phyloP scores from a whole-genome alignment of 2,113 vertebrate genomes.

The Melanostigma gelatinosum region DNA sequence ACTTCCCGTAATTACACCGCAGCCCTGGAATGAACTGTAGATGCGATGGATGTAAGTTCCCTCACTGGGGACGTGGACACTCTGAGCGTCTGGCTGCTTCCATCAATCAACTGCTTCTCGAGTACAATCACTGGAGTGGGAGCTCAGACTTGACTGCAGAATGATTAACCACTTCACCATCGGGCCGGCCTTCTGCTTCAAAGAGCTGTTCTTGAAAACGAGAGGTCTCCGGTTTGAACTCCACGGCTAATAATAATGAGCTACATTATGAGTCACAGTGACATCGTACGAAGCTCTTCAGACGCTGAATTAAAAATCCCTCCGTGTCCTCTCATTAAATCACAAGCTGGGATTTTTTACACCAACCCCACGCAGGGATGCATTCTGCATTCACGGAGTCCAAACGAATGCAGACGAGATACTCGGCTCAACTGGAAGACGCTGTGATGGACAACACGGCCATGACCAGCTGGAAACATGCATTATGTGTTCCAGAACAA shows the following conservation, averaged over 20 bases:
- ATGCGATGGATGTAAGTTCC: constrained; percentile 8
- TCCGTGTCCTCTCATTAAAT: neutral
- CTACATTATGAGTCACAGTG: no score
- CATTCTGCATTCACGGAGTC: constrained; percentile 18
- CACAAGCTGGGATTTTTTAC: neutral
- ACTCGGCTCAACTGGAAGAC: constrained; percentile 10
- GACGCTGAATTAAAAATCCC: neutral
- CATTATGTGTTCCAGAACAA: constrained; percentile 20
- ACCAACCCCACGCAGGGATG: neutral
- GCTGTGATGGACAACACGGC: neutral
- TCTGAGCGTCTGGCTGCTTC: constrained; percentile 17
- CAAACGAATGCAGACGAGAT: constrained; percentile 25
- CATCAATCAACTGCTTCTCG: constrained; percentile 39
- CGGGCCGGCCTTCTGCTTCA: neutral
- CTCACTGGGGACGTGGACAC: constrained; percentile 2
- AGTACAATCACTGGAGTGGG: constrained; percentile 15
- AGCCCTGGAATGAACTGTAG: neutral
- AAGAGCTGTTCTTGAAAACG: neutral
- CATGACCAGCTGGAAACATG: constrained; percentile 12
- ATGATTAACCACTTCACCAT: constrained; percentile 43
- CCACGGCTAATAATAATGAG: no score
- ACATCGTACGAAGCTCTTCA: neutral
- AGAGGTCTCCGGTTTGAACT: constrained; percentile 32
- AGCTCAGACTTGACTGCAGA: constrained; percentile 25
- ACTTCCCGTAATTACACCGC: constrained; percentile 20